Evolutionary conservation across 92 coral and sea anemone species (phyloP).

Genomic region (Porites lobata): DNA sequence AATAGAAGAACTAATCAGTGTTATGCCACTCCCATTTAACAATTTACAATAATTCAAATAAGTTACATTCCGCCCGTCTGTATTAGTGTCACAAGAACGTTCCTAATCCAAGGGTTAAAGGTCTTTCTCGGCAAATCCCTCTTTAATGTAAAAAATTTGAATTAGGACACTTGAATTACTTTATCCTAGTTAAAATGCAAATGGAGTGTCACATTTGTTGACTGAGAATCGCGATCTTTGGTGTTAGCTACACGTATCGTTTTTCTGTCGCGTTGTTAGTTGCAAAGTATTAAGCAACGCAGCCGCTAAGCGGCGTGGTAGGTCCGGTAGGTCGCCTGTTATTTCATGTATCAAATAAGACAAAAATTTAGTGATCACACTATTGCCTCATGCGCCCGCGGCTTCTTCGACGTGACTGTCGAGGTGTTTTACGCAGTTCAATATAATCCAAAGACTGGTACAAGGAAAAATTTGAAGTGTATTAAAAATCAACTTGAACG

Average conservation of each 20-base stretch:
- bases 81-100: not conserved
- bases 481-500: not conserved
- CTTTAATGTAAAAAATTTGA: not conserved
- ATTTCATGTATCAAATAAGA: too few species aligned
- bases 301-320: conserved; percentile 2
- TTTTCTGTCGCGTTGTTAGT: not conserved
- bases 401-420: too few species aligned
- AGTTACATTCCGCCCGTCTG: not conserved
- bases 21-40: not conserved
- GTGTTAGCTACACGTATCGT: not conserved
- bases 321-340: not conserved
- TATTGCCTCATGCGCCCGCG: too few species aligned
- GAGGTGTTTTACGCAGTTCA: not conserved
- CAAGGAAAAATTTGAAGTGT: not conserved
- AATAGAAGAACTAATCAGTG: too few species aligned
- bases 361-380: too few species aligned
- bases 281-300: too few species aligned
- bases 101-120: too few species aligned
- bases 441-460: not conserved
- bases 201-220: not conserved
- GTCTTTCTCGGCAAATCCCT: conserved; percentile 2
- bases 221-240: not conserved
- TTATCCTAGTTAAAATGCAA: not conserved
- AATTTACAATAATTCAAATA: conserved; percentile 3
- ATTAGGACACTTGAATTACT: not conserved